phyloP scores from a whole-genome alignment of 1,140 invertebrate species.

The Megathymus violae region DNA sequence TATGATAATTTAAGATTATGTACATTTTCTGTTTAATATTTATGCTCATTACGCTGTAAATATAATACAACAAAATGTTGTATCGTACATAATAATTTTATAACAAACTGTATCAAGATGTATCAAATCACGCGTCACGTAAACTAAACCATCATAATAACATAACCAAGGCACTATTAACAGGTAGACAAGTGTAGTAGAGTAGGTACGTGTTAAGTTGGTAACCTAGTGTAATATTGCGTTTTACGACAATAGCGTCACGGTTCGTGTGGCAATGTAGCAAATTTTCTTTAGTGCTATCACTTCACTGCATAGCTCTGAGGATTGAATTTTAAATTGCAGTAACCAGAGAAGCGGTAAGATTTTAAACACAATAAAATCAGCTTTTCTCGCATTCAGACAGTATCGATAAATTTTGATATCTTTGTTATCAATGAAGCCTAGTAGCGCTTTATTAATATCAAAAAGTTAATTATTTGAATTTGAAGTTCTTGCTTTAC shows the following conservation, averaged over 20 bases:
- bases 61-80: too few relatives aligned
- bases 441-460: constrained; percentile 8
- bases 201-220: background rate
- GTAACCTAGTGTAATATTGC: constrained; percentile 17
- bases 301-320: background rate
- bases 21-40: too few relatives aligned
- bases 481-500: too few relatives aligned
- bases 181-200: constrained; percentile 1
- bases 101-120: too few relatives aligned
- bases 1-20: too few relatives aligned
- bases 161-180: constrained; percentile 3
- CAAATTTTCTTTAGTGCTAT: constrained; percentile 20
- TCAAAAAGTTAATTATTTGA: background rate
- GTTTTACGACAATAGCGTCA: constrained; percentile 13
- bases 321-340: constrained; percentile 15
- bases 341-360: background rate
- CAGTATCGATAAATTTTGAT: constrained; percentile 7
- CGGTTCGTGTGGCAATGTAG: constrained; percentile 10
- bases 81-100: too few relatives aligned
- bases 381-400: constrained; percentile 3
- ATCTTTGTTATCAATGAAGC: background rate
- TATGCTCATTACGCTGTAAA: too few relatives aligned
- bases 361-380: constrained; percentile 9
- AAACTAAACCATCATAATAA: constrained; percentile 18
- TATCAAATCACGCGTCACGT: constrained; percentile 15